These are phyloP conservation scores for Cosmia pyralina DNA, from an alignment of 2,888 invertebrate species.

Conservation along the genomic window DNA sequence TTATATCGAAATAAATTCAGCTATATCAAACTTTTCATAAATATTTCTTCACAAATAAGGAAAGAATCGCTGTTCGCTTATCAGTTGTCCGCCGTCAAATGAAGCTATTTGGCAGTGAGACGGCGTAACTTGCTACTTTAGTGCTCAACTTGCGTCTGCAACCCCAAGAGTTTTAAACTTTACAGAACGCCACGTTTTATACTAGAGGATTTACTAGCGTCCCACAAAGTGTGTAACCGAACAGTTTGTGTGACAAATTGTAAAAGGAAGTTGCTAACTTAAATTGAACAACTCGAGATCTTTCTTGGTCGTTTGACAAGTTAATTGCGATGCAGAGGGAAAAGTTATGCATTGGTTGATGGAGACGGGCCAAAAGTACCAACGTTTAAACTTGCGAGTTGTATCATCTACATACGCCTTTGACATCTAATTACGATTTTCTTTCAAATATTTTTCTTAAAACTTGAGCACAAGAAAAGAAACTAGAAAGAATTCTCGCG, in stretches of 20 bases:
- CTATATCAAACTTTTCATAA: slow-evolving; percentile 3
- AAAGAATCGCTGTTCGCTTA: slow-evolving; percentile 40
- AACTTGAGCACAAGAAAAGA: slow-evolving; percentile 18
- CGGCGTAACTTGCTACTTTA: slow-evolving; percentile 66
- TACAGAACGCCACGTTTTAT: slow-evolving; percentile 55
- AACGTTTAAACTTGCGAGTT: slow-evolving; percentile 23
- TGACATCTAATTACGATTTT: slow-evolving; percentile 24
- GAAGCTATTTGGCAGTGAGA: slow-evolving; percentile 63
- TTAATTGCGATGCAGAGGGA: slow-evolving; percentile 44
- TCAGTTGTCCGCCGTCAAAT: slow-evolving; percentile 51
- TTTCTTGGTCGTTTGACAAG: slow-evolving; percentile 51
- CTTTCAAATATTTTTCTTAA: slow-evolving; percentile 16
- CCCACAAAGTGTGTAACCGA: slow-evolving; percentile 57
- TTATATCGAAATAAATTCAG: slow-evolving; percentile 5
- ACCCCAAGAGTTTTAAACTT: slow-evolving; percentile 67
- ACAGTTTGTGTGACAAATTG: slow-evolving; percentile 56
- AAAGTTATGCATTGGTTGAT: slow-evolving; percentile 36
- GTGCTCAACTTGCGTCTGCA: slow-evolving; percentile 59
- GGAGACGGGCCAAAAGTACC: not conserved
- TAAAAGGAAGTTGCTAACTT: slow-evolving; percentile 58
- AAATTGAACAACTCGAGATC: slow-evolving; percentile 56
- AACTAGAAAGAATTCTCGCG: slow-evolving; percentile 28
- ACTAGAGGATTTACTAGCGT: slow-evolving; percentile 52
- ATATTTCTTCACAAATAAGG: slow-evolving; percentile 32
- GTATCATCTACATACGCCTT: slow-evolving; percentile 27